phyloP scores from a whole-genome alignment of 2,113 vertebrate genomes.

The Anarrhichthys ocellatus region DNA sequence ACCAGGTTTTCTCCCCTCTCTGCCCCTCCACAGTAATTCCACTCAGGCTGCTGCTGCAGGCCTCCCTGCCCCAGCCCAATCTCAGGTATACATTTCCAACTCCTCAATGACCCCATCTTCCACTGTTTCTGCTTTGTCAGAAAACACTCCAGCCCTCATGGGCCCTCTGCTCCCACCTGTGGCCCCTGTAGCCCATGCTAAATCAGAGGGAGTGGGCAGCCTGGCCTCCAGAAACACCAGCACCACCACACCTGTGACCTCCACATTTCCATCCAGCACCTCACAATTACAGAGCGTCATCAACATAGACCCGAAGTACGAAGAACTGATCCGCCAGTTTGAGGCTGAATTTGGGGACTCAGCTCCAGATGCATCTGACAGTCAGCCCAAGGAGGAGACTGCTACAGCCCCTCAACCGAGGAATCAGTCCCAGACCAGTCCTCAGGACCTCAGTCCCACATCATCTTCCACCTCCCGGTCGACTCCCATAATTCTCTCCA shows the following conservation, averaged over 20 bases:
- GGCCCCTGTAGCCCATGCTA: conserved; percentile 45
- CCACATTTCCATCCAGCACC: conserved; percentile 65
- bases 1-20: conserved; percentile 71
- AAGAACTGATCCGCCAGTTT: conserved; percentile 95
- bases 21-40: conserved; percentile 64
- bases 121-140: conserved; percentile 61
- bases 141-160: conserved; percentile 57
- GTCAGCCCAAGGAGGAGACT: conserved; percentile 56
- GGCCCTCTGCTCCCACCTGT: conserved; percentile 41
- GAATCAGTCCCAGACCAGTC: conserved; percentile 57
- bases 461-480: conserved; percentile 57
- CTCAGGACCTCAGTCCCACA: conserved; percentile 71
- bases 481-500: conserved; percentile 23
- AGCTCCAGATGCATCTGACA: conserved; percentile 62
- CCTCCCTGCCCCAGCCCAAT: conserved; percentile 84
- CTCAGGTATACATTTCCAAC: conserved; percentile 91
- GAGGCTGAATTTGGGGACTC: conserved; percentile 95
- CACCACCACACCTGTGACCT: conserved; percentile 74
- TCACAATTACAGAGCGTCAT: conserved; percentile 75
- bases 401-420: conserved; percentile 44
- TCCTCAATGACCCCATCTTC: conserved; percentile 71
- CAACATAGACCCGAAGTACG: conserved; percentile 91
- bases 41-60: conserved; percentile 83
- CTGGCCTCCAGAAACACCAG: conserved; percentile 65
- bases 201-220: conserved; percentile 58